A percentile compares a stretch with the other conserved stretches of the same genome.
Conservation (phyloP, 2,888 invertebrate genomes). For the Cephus pulcher region DNA sequence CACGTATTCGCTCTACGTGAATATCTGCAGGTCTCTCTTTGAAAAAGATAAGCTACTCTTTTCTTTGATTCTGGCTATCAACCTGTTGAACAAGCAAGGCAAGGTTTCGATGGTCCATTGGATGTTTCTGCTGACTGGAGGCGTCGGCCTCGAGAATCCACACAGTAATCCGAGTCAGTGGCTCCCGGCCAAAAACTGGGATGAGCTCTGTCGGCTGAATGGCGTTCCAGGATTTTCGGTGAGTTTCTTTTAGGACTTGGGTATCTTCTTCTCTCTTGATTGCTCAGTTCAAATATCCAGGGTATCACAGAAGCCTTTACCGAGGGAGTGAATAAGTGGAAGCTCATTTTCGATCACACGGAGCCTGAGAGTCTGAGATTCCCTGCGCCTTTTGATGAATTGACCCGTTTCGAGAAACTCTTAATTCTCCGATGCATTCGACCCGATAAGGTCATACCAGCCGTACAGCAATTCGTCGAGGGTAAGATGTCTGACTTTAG, state of each 20-base stretch:
- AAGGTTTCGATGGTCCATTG: conserved; percentile 77
- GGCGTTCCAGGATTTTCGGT: conserved; percentile 68
- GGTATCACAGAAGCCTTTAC: conserved; percentile 78
- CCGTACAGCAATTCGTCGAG: conserved; percentile 78
- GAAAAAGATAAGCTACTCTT: conserved; percentile 96
- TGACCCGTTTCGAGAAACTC: conserved; percentile 81
- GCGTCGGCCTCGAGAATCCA: conserved; percentile 84
- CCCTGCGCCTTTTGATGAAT: conserved; percentile 79
- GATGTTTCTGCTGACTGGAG: conserved; percentile 90
- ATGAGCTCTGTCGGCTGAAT: conserved; percentile 78
- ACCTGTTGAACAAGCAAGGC: conserved; percentile 75
- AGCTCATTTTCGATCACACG: conserved; percentile 77
- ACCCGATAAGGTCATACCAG: conserved; percentile 88
- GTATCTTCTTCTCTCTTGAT: neutral
- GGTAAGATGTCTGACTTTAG: conserved; percentile 59
- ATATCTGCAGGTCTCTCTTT: conserved; percentile 93
- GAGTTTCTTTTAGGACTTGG: neutral
- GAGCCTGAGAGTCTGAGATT: conserved; percentile 81
- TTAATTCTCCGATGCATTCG: conserved; percentile 84
- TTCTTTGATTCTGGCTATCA: conserved; percentile 81
- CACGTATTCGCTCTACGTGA: conserved; percentile 90
- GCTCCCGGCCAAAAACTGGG: conserved; percentile 81
- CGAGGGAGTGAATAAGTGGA: conserved; percentile 75
- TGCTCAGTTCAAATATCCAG: conserved; percentile 34
- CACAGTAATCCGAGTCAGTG: conserved; percentile 77